A percentile compares a stretch with the other conserved stretches of the same genome.
Conservation (phyloP, 2,113 vertebrate genomes). For the Rhineura floridana region DNA sequence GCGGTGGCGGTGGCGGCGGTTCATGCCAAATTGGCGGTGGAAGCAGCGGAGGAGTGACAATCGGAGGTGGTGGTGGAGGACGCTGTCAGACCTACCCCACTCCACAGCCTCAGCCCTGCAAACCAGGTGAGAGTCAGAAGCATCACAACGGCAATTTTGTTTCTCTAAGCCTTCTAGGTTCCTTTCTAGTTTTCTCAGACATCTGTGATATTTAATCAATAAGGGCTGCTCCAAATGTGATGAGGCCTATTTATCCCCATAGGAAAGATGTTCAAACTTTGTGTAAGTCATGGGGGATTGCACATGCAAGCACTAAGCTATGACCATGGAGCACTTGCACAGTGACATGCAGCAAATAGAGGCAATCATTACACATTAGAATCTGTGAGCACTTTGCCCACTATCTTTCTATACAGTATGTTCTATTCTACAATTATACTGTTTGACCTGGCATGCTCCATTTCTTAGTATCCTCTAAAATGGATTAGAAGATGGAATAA, state of each 20-base stretch:
- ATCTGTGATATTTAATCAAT: background rate
- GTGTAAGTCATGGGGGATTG: background rate
- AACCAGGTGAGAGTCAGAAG: background rate
- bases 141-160: background rate
- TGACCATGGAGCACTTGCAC: no score
- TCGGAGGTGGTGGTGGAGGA: background rate
- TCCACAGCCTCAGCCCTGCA: background rate
- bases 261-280: background rate
- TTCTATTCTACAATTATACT: background rate
- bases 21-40: background rate
- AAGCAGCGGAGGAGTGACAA: background rate
- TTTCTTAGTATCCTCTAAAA: background rate
- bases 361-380: background rate
- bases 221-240: background rate
- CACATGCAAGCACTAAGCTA: background rate
- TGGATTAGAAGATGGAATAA: background rate
- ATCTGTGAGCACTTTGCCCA: background rate
- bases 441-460: background rate
- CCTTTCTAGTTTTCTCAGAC: background rate
- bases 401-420: background rate
- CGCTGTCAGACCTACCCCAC: slow-evolving; percentile 46
- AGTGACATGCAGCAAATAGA: background rate
- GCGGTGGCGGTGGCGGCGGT: background rate
- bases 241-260: background rate
- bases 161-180: background rate